Evolutionary conservation across 1,140 invertebrate species (phyloP).

Genomic region (Eciton burchellii): DNA sequence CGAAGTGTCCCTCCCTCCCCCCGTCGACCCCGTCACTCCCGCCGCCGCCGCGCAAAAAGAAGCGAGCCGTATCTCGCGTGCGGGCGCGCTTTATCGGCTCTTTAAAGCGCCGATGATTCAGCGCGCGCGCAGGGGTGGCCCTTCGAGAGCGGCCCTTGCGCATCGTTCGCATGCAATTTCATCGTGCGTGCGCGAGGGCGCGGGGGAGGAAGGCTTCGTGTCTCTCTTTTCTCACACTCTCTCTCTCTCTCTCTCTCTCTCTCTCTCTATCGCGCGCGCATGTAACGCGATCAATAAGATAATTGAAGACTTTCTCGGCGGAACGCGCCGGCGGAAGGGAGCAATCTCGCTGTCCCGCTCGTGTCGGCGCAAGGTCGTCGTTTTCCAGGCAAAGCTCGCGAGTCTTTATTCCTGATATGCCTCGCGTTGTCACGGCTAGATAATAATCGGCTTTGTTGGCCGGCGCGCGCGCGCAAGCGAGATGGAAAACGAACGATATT

Average conservation of each 20-base stretch:
- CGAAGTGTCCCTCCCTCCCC: neutral
- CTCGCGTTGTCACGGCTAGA: slow-evolving; percentile 14
- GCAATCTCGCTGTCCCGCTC: slow-evolving; percentile 71
- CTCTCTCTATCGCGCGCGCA: slow-evolving; percentile 55
- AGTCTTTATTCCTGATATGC: slow-evolving; percentile 25
- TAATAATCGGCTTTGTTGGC: slow-evolving; percentile 8
- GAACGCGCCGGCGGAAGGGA: slow-evolving; percentile 73
- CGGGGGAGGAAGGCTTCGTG: slow-evolving; percentile 70
- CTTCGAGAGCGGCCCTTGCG: neutral
- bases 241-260: slow-evolving; percentile 43
- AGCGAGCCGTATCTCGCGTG: neutral
- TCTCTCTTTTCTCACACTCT: no score
- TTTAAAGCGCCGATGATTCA: slow-evolving; percentile 44
- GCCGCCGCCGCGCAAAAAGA: neutral
- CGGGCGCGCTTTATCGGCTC: slow-evolving; percentile 8
- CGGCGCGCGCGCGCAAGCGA: no score
- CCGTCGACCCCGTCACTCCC: no score
- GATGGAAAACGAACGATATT: neutral
- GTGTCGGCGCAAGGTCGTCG: slow-evolving; percentile 67
- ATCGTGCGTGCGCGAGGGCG: no score
- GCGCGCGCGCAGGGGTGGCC: slow-evolving; percentile 40
- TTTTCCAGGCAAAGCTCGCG: slow-evolving; percentile 61
- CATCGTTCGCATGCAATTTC: slow-evolving; percentile 26
- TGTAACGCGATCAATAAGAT: slow-evolving; percentile 78
- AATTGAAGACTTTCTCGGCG: slow-evolving; percentile 78